Base-by-base conservation (phyloP, 2,888 invertebrate genomes). In the Strigamia transsilvanica region DNA sequence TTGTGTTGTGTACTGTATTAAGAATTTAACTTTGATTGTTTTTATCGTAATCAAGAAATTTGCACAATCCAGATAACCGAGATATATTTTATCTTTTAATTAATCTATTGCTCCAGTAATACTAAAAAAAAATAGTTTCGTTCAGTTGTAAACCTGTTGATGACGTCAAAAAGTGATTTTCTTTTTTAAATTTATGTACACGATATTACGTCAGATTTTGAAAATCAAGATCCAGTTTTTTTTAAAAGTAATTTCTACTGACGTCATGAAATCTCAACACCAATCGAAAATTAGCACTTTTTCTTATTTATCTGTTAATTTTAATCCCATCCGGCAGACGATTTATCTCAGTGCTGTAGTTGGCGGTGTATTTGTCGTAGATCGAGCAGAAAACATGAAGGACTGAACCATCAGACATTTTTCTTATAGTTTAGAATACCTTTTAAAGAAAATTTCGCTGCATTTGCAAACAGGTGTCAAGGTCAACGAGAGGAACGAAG, bases 391-490 rank as follows among this genome's bases (percentile, higher is more conserved):
- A 18, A 66, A 66, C 21, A 66, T 21, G 23, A 23, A 21, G 61
- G 61, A 66, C 21, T 23, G 61, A 23, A 23, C 3, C 12, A n/a
- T 2, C n/a, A 18, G 61, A 21, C 21, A 12, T 12, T 18, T 66
- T 18, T 1, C 21, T 21, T 21, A 0, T 1, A 23, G 4, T 7
- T 12, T n/a, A 21, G 7, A 66, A 66, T 18, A 66, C 6, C 21
- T 66, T 66, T 66, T 12, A 66, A 21, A 66, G 21, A 66, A 23
- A 66, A 23, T 21, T 23, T 6, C 21, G 21, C 61, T 66, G 13
- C 21, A 66, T 66, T 66, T 66, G 23, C 61, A 66, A 21, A 66
- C 61, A 66, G 61, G 61, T 66, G 61, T 66, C 61, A 66, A 66
- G 61, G 61, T 66, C 61, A 66, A 66, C 61, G 7, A 66, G 61